These are phyloP conservation scores for Proales similis DNA, from an alignment of 1,140 invertebrate species.

Conservation along the genomic window DNA sequence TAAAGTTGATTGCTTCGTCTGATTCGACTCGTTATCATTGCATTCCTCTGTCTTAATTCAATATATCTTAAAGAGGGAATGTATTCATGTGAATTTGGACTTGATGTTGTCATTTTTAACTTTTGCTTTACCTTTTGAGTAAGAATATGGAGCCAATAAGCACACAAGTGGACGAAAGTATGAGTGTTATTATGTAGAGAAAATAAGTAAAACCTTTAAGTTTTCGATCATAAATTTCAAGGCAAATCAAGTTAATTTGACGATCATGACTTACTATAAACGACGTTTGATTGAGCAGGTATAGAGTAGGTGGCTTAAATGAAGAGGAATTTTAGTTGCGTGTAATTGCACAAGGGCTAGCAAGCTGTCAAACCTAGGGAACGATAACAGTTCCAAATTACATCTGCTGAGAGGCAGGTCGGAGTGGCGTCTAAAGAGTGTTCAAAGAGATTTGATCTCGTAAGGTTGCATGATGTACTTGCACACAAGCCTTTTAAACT, in stretches of 20 bases:
- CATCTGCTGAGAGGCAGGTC: neutral
- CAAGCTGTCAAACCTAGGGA: neutral
- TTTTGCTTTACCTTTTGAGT: constrained; percentile 2
- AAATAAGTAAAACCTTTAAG: constrained; percentile 25
- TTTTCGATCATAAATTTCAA: neutral
- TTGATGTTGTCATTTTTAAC: neutral
- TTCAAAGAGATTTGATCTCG: constrained; percentile 11
- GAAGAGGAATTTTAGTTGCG: neutral
- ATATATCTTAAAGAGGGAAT: neutral
- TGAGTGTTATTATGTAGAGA: constrained; percentile 36
- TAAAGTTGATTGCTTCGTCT: neutral
- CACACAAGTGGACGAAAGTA: constrained; percentile 22
- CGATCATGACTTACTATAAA: constrained; percentile 8
- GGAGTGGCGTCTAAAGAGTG: constrained; percentile 3
- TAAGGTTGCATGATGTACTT: neutral
- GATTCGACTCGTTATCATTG: neutral
- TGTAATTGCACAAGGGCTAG: neutral
- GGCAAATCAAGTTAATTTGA: neutral
- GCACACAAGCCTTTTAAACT: constrained; percentile 5
- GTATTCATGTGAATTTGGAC: neutral
- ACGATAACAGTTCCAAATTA: constrained; percentile 5
- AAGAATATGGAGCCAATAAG: constrained; percentile 14
- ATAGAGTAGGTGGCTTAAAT: neutral
- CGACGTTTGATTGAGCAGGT: neutral
- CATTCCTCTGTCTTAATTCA: constrained; percentile 2